Conservation (phyloP, 1,140 invertebrate genomes). For the Nylanderia fulva region DNA sequence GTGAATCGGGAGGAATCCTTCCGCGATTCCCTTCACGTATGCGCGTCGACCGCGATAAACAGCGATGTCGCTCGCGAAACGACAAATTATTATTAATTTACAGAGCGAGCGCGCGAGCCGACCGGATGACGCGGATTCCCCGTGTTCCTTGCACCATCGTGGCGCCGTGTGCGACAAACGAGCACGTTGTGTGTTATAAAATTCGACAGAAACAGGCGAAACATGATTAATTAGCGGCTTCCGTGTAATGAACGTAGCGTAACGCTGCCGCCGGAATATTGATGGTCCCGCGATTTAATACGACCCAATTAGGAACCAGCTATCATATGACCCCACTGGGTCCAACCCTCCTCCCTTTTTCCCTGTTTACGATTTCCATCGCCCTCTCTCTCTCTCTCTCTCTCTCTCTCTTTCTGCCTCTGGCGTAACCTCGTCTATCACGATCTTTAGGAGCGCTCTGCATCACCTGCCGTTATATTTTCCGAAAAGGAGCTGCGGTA, state of each 20-base stretch:
- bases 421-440: background rate
- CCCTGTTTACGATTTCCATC: background rate
- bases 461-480: conserved; percentile 16
- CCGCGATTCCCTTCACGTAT: background rate
- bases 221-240: conserved; percentile 70
- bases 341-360: background rate
- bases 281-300: conserved; percentile 67
- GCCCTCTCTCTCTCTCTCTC: background rate
- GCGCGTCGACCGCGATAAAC: conserved; percentile 37
- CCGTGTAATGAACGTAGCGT: conserved; percentile 64
- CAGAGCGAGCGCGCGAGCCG: conserved; percentile 13
- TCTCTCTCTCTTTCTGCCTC: background rate
- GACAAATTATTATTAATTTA: conserved; percentile 58
- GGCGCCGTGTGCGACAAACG: conserved; percentile 55
- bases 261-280: conserved; percentile 55
- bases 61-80: background rate
- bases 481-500: conserved; percentile 7
- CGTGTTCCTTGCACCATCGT: conserved; percentile 9
- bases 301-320: conserved; percentile 68
- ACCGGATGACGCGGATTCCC: background rate
- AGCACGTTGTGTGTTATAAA: conserved; percentile 59
- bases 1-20: conserved; percentile 29
- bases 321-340: conserved; percentile 39
- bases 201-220: conserved; percentile 62
- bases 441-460: background rate